Evolutionary conservation across 2,797 vertebrate species (phyloP), one percentile per base, ranked within the genome.

Genomic region (Peromyscus eremicus): DNA sequence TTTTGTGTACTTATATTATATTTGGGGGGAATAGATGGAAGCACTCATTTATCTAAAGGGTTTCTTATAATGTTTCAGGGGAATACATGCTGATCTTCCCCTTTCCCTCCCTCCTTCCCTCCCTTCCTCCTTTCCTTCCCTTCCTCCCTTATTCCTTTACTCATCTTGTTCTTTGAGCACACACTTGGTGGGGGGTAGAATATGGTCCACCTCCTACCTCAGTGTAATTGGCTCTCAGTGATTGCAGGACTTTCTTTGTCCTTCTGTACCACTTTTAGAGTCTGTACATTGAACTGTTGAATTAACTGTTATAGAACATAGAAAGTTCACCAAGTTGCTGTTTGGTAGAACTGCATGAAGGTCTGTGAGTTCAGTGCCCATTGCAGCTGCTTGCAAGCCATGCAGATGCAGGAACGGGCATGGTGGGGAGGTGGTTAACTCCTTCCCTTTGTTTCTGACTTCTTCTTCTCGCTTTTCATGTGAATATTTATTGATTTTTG

Each of bases 201-300:
- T 98, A 98, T 98, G 99, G 98, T 98, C 98, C 98, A 99, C 98
- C 98, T 99, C 98, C 98, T 98, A 97, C 98, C 98, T 98, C 98
- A 98, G 97, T 98, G 98, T 98, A 98, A 98, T 98, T 98, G 98
- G 99, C 98, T 99, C 99, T 99, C 98, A 98, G 98, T 98, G 98
- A 97, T 98, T 98, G 97, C 92, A 98, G 98, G 98, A 98, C 98
- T 98, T 98, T 98, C 99, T 99, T 99, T 99, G 98, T 99, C 99
- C 99, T 99, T 99, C 98, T 98, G 98, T 98, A 98, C 98, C 10
- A n/a, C 99, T 99, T 98, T 96, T 99, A 98, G 99, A 98, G 98
- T 98, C 99, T 99, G 97, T 99, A 98, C 98, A 99, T 99, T 98
- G 98, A 99, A 99, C 98, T 99, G 98, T 82, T 99, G 99, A 99